These are phyloP conservation scores for Wiebesia pumilae DNA, from an alignment of 1,140 invertebrate genomes.

Conservation along the genomic window DNA sequence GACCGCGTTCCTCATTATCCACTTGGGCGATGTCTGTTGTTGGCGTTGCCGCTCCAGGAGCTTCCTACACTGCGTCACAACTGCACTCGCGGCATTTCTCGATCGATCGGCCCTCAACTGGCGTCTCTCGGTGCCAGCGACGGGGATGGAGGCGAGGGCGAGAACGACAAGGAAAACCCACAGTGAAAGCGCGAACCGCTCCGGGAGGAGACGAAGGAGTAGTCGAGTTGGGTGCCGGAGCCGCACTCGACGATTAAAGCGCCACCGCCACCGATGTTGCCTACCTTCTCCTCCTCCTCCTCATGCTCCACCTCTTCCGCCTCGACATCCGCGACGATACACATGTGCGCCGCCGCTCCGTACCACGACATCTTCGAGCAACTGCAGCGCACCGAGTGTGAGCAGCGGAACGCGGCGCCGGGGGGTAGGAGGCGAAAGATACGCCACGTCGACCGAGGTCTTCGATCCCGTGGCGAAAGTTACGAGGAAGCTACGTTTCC, in stretches of 20 bases:
- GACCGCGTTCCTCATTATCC: background rate
- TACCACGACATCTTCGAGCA: background rate
- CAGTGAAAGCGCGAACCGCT: background rate
- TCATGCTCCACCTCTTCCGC: background rate
- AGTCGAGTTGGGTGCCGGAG: background rate
- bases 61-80: background rate
- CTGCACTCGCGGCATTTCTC: conserved; percentile 11
- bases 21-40: background rate
- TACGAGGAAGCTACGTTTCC: background rate
- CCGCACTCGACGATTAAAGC: background rate
- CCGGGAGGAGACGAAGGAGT: background rate
- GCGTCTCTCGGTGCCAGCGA: background rate
- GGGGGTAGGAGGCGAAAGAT: background rate
- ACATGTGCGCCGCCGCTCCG: background rate
- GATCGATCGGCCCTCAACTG: conserved; percentile 3
- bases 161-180: background rate
- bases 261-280: background rate
- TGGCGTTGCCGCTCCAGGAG: background rate
- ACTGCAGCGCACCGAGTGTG: background rate
- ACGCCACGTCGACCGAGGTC: background rate
- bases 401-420: background rate
- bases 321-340: background rate
- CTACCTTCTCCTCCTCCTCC: background rate
- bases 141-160: background rate
- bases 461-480: conserved; percentile 25